Conservation (phyloP, 2,113 vertebrate genomes). For the Triplophysa rosa region DNA sequence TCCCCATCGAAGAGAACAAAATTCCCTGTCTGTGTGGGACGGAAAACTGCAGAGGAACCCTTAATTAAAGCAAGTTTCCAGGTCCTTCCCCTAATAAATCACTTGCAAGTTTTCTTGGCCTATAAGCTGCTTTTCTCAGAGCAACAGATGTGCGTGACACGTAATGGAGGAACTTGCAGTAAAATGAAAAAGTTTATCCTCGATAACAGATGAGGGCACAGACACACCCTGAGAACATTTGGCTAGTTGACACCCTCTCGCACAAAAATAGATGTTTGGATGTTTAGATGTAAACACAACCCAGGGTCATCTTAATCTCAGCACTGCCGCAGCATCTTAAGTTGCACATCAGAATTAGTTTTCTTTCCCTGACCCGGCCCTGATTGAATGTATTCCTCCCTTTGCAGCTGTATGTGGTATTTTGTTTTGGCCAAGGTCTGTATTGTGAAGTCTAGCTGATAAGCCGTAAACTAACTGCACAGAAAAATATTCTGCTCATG, state of each 20-base stretch:
- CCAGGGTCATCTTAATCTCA: neutral
- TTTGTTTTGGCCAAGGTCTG: conserved; percentile 1
- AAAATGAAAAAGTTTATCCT: neutral
- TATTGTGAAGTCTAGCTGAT: neutral
- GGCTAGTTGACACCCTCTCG: neutral
- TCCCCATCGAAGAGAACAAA: conserved; percentile 96
- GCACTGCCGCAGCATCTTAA: conserved; percentile 14
- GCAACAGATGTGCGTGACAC: neutral
- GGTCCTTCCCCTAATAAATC: conserved; percentile 8
- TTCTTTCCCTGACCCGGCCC: neutral
- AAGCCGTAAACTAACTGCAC: neutral
- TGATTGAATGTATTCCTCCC: neutral
- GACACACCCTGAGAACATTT: neutral
- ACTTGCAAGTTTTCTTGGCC: neutral
- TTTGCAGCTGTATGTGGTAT: conserved; percentile 23
- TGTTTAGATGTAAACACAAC: neutral
- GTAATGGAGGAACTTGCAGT: neutral
- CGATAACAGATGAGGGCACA: neutral
- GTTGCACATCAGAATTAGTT: neutral
- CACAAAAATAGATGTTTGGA: neutral
- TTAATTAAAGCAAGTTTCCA: conserved; percentile 75
- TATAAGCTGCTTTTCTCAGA: conserved; percentile 13
- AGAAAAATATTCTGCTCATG: neutral
- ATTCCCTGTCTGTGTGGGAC: conserved; percentile 93
- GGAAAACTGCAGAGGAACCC: conserved; percentile 89